A percentile compares a stretch with the other conserved stretches of the same genome.
phyloP scores from a whole-genome alignment of 2,888 invertebrate genomes.

The Octodonta nipae region DNA sequence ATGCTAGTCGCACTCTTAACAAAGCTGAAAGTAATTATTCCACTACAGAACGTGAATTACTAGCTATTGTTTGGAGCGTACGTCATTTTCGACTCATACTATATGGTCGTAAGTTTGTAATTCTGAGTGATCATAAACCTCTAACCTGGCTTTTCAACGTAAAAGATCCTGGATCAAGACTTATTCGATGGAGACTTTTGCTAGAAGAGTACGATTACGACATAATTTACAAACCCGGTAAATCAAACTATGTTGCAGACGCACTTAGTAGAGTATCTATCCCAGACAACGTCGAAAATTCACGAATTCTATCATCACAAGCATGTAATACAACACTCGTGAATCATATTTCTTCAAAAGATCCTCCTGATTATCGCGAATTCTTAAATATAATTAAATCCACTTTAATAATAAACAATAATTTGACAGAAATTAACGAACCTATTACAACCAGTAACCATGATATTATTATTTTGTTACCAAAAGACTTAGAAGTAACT shows the following conservation, averaged over 20 bases:
- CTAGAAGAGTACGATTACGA: conserved; percentile 24
- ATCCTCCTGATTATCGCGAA: too few species aligned
- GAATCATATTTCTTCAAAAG: too few species aligned
- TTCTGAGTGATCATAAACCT: conserved; percentile 28
- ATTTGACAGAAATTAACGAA: too few species aligned
- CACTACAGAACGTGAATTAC: conserved; percentile 28
- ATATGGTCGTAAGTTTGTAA: conserved; percentile 25
- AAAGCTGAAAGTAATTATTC: conserved; percentile 26
- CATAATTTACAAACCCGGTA: conserved; percentile 5
- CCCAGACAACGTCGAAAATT: too few species aligned
- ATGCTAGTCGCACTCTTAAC: conserved; percentile 24
- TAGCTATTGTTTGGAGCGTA: conserved; percentile 26
- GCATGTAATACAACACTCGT: too few species aligned
- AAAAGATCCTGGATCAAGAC: conserved; percentile 21
- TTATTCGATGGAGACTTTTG: conserved; percentile 24
- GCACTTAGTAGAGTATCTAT: conserved; percentile 4
- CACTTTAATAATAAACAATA: too few species aligned
- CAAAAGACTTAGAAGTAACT: too few species aligned
- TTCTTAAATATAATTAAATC: too few species aligned
- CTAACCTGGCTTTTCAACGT: conserved; percentile 24
- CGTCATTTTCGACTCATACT: too few species aligned
- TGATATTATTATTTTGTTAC: too few species aligned
- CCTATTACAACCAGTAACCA: too few species aligned
- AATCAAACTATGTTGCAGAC: conserved; percentile 6
- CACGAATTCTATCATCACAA: too few species aligned